phyloP scores from a whole-genome alignment of 2,797 vertebrate genomes.

The Lutjanus campechanus region DNA sequence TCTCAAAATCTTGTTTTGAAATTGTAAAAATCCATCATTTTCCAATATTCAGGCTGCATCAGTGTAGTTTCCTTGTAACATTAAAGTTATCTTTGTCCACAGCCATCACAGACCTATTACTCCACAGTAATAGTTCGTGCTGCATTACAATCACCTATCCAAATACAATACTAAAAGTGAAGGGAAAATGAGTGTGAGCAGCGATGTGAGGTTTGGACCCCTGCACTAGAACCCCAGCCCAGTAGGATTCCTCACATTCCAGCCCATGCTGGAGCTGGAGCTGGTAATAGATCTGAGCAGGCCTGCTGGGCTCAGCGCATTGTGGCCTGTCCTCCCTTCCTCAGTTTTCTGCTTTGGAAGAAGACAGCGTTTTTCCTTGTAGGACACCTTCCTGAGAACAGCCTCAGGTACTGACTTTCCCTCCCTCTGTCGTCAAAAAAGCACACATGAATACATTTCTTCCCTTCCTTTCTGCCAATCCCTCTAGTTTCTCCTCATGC shows the following conservation, averaged over 20 bases:
- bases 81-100: constrained; percentile 36
- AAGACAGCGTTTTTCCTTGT: constrained; percentile 69
- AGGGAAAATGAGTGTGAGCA: constrained; percentile 70
- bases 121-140: constrained; percentile 48
- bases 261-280: constrained; percentile 79
- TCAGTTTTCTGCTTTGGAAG: constrained; percentile 65
- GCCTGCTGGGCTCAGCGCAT: constrained; percentile 79
- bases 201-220: constrained; percentile 82
- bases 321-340: constrained; percentile 63
- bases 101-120: constrained; percentile 44
- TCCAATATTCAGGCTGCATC: constrained; percentile 1
- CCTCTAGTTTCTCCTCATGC: constrained; percentile 54
- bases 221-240: constrained; percentile 79
- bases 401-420: constrained; percentile 78
- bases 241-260: constrained; percentile 87
- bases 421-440: constrained; percentile 54
- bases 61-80: constrained; percentile 3
- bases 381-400: constrained; percentile 79
- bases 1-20: constrained; percentile 13
- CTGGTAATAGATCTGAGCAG: constrained; percentile 84
- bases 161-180: constrained; percentile 64
- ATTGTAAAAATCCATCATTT: not conserved
- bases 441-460: constrained; percentile 51
- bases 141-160: constrained; percentile 71
- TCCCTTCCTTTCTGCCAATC: constrained; percentile 47